phyloP scores from a whole-genome alignment of 2,113 vertebrate genomes.

The Rhodinocichla rosea region DNA sequence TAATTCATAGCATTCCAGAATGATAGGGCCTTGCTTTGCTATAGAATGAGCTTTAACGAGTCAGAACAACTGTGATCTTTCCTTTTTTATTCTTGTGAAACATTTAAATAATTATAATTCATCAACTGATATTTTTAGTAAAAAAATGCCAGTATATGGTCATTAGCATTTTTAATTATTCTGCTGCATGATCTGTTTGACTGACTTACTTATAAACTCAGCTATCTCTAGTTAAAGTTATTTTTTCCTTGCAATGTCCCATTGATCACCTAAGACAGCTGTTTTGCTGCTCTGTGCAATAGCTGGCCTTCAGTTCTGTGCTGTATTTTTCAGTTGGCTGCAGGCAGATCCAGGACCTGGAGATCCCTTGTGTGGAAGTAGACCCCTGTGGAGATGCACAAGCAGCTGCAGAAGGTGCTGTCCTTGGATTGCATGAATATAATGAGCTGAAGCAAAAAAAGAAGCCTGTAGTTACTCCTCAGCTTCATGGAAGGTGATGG shows the following conservation, averaged over 20 bases:
- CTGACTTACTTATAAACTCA: not conserved
- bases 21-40: not conserved
- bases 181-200: not conserved
- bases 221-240: not conserved
- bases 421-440: slow-evolving; percentile 90
- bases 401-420: slow-evolving; percentile 90
- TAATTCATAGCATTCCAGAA: not conserved
- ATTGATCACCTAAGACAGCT: not conserved
- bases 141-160: not conserved
- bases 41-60: not conserved
- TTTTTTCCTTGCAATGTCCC: not conserved
- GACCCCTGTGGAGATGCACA: slow-evolving; percentile 93
- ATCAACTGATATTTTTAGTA: not conserved
- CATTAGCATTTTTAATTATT: not conserved
- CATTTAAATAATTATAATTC: not conserved
- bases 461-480: slow-evolving; percentile 76
- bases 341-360: slow-evolving; percentile 87
- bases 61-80: not conserved
- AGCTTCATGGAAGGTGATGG: slow-evolving; percentile 85
- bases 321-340: slow-evolving; percentile 80
- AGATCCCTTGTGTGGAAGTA: slow-evolving; percentile 86
- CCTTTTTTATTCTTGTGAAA: not conserved
- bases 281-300: not conserved
- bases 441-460: slow-evolving; percentile 91
- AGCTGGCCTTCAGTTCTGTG: not conserved